Conservation (phyloP, 1,140 invertebrate species). For the Drosophila hydei region DNA sequence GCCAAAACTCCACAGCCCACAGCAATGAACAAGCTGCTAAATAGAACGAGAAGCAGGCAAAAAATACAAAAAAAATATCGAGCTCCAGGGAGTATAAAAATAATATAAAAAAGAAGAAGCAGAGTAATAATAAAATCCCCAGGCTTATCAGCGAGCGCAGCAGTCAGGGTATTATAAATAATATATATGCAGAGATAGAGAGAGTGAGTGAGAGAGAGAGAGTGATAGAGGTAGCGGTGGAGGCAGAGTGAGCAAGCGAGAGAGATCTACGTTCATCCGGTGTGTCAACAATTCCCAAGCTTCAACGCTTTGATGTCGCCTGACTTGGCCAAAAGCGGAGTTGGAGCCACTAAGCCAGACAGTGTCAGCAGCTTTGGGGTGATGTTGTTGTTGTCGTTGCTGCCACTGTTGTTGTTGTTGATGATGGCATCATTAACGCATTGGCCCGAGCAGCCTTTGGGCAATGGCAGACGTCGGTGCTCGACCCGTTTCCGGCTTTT, state of each 20-base stretch:
- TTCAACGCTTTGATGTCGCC: conserved; percentile 81
- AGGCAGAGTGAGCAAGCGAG: conserved; percentile 20
- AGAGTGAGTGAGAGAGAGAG: conserved; percentile 31
- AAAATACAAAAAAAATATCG: conserved; percentile 22
- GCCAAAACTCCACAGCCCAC: conserved; percentile 29
- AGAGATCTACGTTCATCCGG: conserved; percentile 68
- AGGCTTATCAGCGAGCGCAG: conserved; percentile 72
- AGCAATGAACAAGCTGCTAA: conserved; percentile 39
- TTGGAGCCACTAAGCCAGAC: conserved; percentile 72
- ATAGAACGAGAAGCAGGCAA: conserved; percentile 34
- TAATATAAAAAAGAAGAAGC: conserved; percentile 42
- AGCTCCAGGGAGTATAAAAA: conserved; percentile 40
- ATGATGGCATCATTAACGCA: conserved; percentile 80
- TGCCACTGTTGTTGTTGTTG: conserved; percentile 19
- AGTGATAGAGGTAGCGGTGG: not conserved
- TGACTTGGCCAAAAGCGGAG: conserved; percentile 17
- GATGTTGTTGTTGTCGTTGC: conserved; percentile 19
- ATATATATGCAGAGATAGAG: conserved; percentile 5
- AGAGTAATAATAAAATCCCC: conserved; percentile 72
- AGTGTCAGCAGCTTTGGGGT: conserved; percentile 66
- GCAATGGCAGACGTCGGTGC: conserved; percentile 36
- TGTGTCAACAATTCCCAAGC: conserved; percentile 83
- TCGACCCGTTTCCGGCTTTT: conserved; percentile 75
- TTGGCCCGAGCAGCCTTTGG: conserved; percentile 65
- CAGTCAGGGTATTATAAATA: conserved; percentile 56